A percentile compares a stretch with the other conserved stretches of the same genome.
phyloP scores from a whole-genome alignment of 1,140 invertebrate species.

The Pseudachorutes palmiensis region DNA sequence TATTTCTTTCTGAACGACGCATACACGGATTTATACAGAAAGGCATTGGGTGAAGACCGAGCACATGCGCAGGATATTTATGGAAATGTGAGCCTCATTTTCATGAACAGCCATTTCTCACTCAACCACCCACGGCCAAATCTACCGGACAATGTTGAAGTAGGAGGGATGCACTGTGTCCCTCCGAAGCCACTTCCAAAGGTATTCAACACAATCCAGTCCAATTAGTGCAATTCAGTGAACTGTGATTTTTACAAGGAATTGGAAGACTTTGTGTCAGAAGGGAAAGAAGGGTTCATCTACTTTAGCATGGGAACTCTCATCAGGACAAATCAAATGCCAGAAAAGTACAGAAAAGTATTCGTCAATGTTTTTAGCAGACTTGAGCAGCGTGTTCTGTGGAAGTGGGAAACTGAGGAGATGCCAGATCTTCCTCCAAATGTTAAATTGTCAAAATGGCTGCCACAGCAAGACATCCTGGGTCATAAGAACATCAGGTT shows the following conservation, averaged over 20 bases:
- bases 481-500: slow-evolving; percentile 49
- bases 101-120: slow-evolving; percentile 32
- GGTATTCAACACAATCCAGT: neutral
- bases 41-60: neutral
- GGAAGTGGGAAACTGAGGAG: slow-evolving; percentile 41
- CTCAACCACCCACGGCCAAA: slow-evolving; percentile 23
- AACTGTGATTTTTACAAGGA: neutral
- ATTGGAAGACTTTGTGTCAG: slow-evolving; percentile 39
- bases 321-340: slow-evolving; percentile 48
- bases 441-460: slow-evolving; percentile 61
- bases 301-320: slow-evolving; percentile 55
- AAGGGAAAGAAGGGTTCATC: slow-evolving; percentile 48
- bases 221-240: neutral
- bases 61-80: slow-evolving; percentile 19
- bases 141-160: slow-evolving; percentile 27
- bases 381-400: slow-evolving; percentile 40
- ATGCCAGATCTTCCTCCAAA: slow-evolving; percentile 50
- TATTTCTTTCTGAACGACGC: too few species aligned
- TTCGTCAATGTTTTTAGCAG: slow-evolving; percentile 40
- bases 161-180: slow-evolving; percentile 32
- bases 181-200: slow-evolving; percentile 22
- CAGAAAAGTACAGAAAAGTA: slow-evolving; percentile 39
- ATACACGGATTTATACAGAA: neutral
- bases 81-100: slow-evolving; percentile 27
- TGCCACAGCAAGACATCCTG: slow-evolving; percentile 71